Conservation (phyloP, 1,140 invertebrate species). For the Pseudomyrmex flavicornis region DNA sequence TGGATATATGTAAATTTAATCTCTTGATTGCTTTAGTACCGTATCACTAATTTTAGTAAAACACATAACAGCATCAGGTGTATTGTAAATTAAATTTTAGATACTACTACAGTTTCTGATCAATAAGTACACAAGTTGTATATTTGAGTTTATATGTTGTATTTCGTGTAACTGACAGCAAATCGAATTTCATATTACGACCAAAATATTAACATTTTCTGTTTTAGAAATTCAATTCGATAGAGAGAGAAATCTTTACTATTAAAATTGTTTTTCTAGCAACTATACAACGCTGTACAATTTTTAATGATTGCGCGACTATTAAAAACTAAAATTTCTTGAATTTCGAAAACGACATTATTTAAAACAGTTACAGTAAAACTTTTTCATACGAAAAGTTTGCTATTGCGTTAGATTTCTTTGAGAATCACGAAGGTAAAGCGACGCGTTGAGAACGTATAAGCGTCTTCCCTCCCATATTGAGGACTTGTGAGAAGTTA, state of each 20-base stretch:
- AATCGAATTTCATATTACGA: no score
- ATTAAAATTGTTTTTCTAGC: background rate
- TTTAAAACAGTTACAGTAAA: background rate
- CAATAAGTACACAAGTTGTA: background rate
- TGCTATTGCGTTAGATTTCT: background rate
- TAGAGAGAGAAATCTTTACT: no score
- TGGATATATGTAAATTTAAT: background rate
- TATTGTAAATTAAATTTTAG: background rate
- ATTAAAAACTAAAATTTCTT: background rate
- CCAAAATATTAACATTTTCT: no score
- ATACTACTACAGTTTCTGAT: background rate
- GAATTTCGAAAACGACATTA: background rate
- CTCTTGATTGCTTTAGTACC: background rate
- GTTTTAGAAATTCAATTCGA: no score
- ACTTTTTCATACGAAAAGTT: background rate
- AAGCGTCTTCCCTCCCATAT: conserved; percentile 1
- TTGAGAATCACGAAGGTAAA: conserved; percentile 10
- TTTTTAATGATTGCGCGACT: background rate
- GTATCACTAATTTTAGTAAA: background rate
- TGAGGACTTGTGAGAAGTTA: conserved; percentile 26
- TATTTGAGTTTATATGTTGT: no score
- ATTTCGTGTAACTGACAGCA: no score
- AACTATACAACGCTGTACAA: no score
- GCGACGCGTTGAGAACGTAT: background rate
- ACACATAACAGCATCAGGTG: background rate